Evolutionary conservation across 2,113 vertebrate genomes (phyloP).

Genomic region (Vireo altiloquus): DNA sequence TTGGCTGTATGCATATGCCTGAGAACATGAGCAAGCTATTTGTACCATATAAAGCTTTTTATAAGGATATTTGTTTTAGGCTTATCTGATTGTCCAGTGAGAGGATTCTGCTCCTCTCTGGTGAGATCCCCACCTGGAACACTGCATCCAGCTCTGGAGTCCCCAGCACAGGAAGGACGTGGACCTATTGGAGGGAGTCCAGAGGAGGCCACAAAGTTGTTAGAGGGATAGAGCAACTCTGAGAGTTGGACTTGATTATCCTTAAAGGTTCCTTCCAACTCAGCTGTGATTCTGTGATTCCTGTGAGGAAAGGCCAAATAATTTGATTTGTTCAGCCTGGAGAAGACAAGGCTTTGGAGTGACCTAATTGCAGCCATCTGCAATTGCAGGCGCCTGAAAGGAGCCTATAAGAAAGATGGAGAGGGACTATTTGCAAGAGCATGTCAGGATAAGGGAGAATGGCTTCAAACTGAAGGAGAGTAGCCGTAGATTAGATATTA

Average conservation of each 20-base stretch:
- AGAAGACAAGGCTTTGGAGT: background rate
- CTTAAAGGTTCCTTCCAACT: background rate
- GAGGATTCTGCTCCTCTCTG: background rate
- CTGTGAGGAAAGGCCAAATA: background rate
- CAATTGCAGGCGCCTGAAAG: background rate
- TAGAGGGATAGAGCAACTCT: background rate
- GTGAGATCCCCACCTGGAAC: background rate
- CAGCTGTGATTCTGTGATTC: background rate
- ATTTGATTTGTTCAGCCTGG: background rate
- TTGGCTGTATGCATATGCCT: background rate
- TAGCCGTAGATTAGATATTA: background rate
- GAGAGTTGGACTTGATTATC: background rate
- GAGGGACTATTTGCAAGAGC: background rate
- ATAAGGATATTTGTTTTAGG: background rate
- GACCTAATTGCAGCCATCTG: background rate
- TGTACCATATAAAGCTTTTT: background rate
- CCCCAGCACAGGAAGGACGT: too few species aligned
- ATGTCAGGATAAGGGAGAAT: background rate
- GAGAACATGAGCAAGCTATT: background rate
- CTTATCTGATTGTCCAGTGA: background rate
- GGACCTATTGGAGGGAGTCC: background rate
- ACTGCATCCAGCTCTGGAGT: background rate
- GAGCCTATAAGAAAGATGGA: background rate
- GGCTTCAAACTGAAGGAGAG: background rate
- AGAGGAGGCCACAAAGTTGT: background rate